A percentile compares a stretch with the other conserved stretches of the same genome.
Evolutionary conservation across 2,113 vertebrate species (phyloP).

Genomic region (Telmatochromis bifrenatus): DNA sequence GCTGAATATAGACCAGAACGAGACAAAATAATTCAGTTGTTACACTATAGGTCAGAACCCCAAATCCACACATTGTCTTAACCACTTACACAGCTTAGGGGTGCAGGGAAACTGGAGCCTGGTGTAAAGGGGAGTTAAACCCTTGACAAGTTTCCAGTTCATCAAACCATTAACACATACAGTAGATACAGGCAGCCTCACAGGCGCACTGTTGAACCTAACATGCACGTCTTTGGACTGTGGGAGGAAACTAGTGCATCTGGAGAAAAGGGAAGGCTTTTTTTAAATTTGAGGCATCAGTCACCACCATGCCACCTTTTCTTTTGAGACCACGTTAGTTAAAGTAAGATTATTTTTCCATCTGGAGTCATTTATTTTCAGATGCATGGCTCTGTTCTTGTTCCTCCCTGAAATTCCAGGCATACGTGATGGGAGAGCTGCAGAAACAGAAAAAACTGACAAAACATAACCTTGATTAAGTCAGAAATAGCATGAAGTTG

Average conservation of each 20-base stretch:
- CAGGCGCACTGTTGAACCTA: neutral
- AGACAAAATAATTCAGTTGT: neutral
- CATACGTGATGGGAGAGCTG: neutral
- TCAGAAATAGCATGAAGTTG: neutral
- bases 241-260: neutral
- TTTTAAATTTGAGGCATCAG: neutral
- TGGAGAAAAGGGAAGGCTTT: neutral
- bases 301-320: neutral
- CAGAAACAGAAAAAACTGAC: neutral
- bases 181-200: neutral
- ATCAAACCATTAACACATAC: neutral
- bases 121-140: neutral
- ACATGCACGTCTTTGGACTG: neutral
- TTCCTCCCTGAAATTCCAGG: neutral
- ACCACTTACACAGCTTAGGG: neutral
- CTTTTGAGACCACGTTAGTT: neutral
- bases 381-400: neutral
- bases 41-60: neutral
- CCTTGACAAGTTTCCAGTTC: neutral
- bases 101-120: neutral
- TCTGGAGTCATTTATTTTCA: neutral
- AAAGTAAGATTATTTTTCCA: neutral
- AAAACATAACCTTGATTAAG: neutral
- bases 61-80: neutral
- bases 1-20: accelerated